Conservation (phyloP, 2,888 invertebrate species). For the Torymus auratus region DNA sequence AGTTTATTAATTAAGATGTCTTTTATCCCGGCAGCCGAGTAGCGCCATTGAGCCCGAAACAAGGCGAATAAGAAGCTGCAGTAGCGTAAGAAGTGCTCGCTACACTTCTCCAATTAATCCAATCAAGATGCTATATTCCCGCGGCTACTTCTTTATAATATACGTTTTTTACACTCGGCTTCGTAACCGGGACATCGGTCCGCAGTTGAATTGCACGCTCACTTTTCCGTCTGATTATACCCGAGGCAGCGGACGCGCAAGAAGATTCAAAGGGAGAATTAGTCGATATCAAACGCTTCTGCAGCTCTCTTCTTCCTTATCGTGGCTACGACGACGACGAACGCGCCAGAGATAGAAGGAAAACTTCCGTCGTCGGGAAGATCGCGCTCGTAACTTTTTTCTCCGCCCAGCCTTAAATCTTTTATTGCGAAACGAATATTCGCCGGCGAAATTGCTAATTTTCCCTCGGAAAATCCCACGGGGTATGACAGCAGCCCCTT, state of each 20-base stretch:
- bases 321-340: not conserved
- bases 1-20: constrained; percentile 23
- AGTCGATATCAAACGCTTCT: constrained; percentile 44
- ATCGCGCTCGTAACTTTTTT: not conserved
- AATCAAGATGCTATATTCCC: not conserved
- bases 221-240: constrained; percentile 44
- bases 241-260: constrained; percentile 25
- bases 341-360: not conserved
- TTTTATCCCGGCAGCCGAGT: not conserved
- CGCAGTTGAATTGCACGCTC: constrained; percentile 44
- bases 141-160: not conserved
- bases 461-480: too few relatives aligned
- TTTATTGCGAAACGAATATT: not conserved
- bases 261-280: constrained; percentile 41
- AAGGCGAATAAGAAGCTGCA: too few relatives aligned
- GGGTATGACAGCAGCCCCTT: too few relatives aligned
- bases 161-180: constrained; percentile 59
- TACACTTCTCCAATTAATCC: constrained; percentile 17
- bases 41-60: not conserved
- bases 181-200: constrained; percentile 66
- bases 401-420: not conserved
- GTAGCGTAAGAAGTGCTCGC: too few relatives aligned
- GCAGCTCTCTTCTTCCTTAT: not conserved
- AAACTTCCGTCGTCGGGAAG: not conserved
- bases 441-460: too few relatives aligned